A percentile compares a stretch with the other conserved stretches of the same genome.
phyloP scores from a whole-genome alignment of 2,888 invertebrate species.

The Slavum lentiscoides region DNA sequence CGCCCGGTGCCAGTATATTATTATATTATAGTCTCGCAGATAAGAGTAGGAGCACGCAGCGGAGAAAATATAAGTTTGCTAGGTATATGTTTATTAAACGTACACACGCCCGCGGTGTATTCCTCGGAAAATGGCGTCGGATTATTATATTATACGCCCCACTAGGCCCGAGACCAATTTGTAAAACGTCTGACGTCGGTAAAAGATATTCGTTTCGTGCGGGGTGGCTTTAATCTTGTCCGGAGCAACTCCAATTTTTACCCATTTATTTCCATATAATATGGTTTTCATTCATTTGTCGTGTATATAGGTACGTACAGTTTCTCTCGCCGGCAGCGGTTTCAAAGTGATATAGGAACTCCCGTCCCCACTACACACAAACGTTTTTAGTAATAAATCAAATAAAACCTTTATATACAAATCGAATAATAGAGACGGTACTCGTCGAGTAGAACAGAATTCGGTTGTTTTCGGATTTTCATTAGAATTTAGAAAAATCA shows the following conservation, averaged over 20 bases:
- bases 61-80: conserved; percentile 34
- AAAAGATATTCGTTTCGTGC: conserved; percentile 30
- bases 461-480: too few species aligned
- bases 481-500: too few species aligned
- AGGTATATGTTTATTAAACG: conserved; percentile 37
- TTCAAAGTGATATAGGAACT: too few species aligned
- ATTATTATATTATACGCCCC: conserved; percentile 34
- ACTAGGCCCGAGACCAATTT: conserved; percentile 50
- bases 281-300: background rate
- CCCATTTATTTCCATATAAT: background rate
- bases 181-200: conserved; percentile 44
- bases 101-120: conserved; percentile 20
- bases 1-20: background rate
- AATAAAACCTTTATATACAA: too few species aligned
- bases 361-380: too few species aligned
- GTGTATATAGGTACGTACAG: background rate
- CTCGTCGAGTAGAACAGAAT: too few species aligned
- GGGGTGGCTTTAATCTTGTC: conserved; percentile 29
- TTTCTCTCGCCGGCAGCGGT: background rate
- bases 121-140: conserved; percentile 37
- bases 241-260: conserved; percentile 23
- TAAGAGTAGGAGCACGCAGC: conserved; percentile 10
- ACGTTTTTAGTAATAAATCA: too few species aligned
- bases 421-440: too few species aligned
- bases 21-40: conserved; percentile 5